Evolutionary conservation across 2,888 invertebrate genomes (phyloP).

Genomic region (Mystacides longicornis): DNA sequence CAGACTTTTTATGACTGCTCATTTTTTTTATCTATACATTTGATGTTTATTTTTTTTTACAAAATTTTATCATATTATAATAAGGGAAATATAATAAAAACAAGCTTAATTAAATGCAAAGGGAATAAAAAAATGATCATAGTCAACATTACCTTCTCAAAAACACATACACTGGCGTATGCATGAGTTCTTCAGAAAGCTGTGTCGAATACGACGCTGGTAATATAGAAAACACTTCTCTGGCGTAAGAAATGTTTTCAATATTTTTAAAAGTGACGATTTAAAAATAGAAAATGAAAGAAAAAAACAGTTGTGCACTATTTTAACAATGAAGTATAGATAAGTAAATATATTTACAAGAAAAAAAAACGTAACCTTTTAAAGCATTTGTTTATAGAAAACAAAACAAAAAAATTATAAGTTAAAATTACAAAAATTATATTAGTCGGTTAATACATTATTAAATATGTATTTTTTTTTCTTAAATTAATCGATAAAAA

Average conservation of each 20-base stretch:
- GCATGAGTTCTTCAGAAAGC: not conserved
- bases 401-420: not conserved
- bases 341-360: not conserved
- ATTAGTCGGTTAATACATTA: not conserved
- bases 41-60: not conserved
- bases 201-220: not conserved
- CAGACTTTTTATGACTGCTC: too few species aligned
- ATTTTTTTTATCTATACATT: too few species aligned
- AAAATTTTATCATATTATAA: not conserved
- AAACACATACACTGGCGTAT: not conserved
- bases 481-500: constrained; percentile 1
- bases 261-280: not conserved
- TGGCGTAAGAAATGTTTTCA: not conserved
- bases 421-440: not conserved
- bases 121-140: too few species aligned
- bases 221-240: not conserved
- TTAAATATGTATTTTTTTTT: not conserved
- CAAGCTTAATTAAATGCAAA: not conserved
- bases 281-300: not conserved
- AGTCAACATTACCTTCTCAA: not conserved
- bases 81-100: not conserved
- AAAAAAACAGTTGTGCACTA: not conserved
- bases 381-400: not conserved
- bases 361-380: not conserved
- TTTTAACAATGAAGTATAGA: not conserved